Percentiles rank a stretch among this genome's conserved stretches.
Evolutionary conservation across 2,888 invertebrate genomes (phyloP).

Genomic region (Pterostichus niger): DNA sequence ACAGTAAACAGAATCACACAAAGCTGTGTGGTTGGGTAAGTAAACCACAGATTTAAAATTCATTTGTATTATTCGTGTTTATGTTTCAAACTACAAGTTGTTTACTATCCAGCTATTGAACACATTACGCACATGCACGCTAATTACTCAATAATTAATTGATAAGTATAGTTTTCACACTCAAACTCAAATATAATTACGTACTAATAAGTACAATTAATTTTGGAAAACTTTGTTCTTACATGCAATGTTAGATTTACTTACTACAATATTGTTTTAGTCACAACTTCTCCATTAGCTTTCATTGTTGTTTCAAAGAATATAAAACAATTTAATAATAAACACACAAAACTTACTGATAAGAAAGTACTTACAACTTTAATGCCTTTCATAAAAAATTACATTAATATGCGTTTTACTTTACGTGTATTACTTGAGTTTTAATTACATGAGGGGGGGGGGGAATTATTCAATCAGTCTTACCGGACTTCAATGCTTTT

Average conservation of each 20-base stretch:
- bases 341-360: slow-evolving; percentile 37
- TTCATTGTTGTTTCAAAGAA: slow-evolving; percentile 33
- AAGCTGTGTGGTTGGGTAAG: too few relatives aligned
- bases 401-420: slow-evolving; percentile 40
- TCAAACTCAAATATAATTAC: slow-evolving; percentile 2
- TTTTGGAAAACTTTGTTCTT: not conserved
- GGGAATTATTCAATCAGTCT: not conserved
- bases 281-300: slow-evolving; percentile 41
- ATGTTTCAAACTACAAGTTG: too few relatives aligned
- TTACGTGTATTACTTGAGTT: slow-evolving; percentile 9
- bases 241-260: not conserved
- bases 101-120: too few relatives aligned
- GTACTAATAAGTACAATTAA: not conserved
- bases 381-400: slow-evolving; percentile 36
- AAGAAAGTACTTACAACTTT: slow-evolving; percentile 44
- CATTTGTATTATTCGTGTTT: too few relatives aligned
- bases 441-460: not conserved
- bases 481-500: too few relatives aligned
- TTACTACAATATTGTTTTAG: slow-evolving; percentile 26
- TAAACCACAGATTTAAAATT: too few relatives aligned
- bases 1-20: too few relatives aligned
- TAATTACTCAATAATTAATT: slow-evolving; percentile 26
- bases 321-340: slow-evolving; percentile 48
- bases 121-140: not conserved
- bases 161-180: slow-evolving; percentile 27